Base-by-base conservation (phyloP, 2,888 invertebrate species). In the Tetheella fluctuosa region DNA sequence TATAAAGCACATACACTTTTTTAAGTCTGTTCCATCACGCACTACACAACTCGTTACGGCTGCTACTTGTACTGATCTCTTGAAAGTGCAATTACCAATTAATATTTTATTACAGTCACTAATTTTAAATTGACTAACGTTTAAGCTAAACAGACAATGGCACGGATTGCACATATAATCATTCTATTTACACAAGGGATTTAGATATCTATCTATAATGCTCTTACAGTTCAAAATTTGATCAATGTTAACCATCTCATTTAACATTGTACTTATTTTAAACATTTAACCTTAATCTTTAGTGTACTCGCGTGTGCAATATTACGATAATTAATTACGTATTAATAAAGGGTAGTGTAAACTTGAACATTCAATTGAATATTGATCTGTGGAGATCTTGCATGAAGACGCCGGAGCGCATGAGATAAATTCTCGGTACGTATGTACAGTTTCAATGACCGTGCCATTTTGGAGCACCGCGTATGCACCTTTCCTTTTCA, bases 81-180 rank as follows among this genome's bases (percentile, higher is more conserved):
- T 64, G 76, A 39, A 39, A 76, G 74, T 73, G 73, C 78, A 77
- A 76, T 68, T 66, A 73, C 76, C 74, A 74, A 65, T 64, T 67
- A 65, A 65, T 67, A 67, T 68, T 53, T 65, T 67, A 62, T 59
- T 69, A 70, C 70, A 79, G 70, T 78, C 75, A 88, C 86, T 90
- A 88, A 83, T 72, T 78, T 81, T 83, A 88, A 86, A 87, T 89
- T 89, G 88, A 91, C 91, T 91, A 91, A 86, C 71, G 67, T 85
- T 86, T 89, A 90, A 89, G 86, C 90, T 91, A 91, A 86, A 90
- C 81, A 87, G 88, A 92, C 90, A 91, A 93, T 93, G 93, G 93
- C 93, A 93, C 93, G 93, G 93, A 93, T 91, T 91, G 91, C 90
- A 91, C 92, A 92, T 88, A 84, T 34, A 76, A 90, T 85, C 79